Evolutionary conservation across 64 coral and sea anemone genomes (phyloP).

Genomic region (Catalaphyllia jardinei): DNA sequence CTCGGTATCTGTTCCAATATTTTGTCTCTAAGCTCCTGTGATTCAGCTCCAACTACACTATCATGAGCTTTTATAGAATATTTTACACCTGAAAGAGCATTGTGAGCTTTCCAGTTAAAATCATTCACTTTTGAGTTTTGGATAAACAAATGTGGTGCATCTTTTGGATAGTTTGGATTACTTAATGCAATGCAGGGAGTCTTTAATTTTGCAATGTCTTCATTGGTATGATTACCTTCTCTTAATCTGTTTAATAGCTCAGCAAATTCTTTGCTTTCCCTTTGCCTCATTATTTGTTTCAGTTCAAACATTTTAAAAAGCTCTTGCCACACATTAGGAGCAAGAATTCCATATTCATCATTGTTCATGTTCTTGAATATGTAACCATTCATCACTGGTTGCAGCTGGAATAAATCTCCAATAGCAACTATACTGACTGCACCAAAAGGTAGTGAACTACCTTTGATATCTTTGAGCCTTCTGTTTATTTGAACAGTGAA

Average conservation of each 20-base stretch:
- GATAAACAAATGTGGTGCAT: conserved; percentile 14
- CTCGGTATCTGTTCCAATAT: background rate
- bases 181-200: conserved; percentile 17
- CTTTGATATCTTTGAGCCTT: conserved; percentile 24
- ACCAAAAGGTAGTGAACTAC: conserved; percentile 26
- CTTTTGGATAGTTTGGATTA: conserved; percentile 23
- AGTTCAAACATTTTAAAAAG: conserved; percentile 30
- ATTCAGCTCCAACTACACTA: conserved; percentile 26
- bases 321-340: conserved; percentile 7
- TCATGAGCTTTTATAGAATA: conserved; percentile 17
- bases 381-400: conserved; percentile 3
- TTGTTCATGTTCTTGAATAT: conserved; percentile 23
- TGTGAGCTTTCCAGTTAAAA: conserved; percentile 13
- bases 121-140: conserved; percentile 20
- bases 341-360: conserved; percentile 38
- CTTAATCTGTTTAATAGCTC: background rate
- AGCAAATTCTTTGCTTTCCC: conserved; percentile 36
- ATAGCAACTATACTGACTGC: conserved; percentile 36
- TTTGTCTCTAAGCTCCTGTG: conserved; percentile 22
- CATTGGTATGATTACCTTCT: conserved; percentile 34
- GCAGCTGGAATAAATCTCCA: conserved; percentile 31
- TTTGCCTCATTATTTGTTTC: conserved; percentile 41
- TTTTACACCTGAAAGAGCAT: conserved; percentile 1
- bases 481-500: conserved; percentile 22
- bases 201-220: too few species aligned